Conservation (phyloP, 2,113 vertebrate species). For the Elgaria multicarinata region DNA sequence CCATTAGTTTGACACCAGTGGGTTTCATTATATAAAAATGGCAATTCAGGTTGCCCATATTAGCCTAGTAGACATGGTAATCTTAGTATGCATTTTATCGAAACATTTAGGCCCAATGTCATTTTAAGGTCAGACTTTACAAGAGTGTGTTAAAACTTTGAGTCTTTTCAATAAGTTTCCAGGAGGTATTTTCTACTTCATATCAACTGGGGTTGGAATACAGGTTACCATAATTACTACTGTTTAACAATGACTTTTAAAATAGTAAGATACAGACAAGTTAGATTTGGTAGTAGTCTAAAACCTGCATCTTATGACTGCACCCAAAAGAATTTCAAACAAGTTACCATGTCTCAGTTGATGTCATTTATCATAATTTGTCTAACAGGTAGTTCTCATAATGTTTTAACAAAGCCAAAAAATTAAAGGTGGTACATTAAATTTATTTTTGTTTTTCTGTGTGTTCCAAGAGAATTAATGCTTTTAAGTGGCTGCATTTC, state of each 20-base stretch:
- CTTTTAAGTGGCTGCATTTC: constrained; percentile 72
- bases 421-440: constrained; percentile 56
- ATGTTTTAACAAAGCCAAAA: constrained; percentile 62
- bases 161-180: not conserved
- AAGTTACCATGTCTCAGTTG: constrained; percentile 64
- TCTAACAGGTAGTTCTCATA: constrained; percentile 64
- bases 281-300: constrained; percentile 59
- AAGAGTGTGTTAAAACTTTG: constrained; percentile 22
- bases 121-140: constrained; percentile 45
- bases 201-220: not conserved
- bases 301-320: constrained; percentile 59
- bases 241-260: not conserved
- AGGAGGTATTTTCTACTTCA: not conserved
- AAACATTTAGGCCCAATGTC: constrained; percentile 51
- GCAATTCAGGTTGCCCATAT: not conserved
- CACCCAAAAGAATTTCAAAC: constrained; percentile 63
- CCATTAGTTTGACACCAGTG: not conserved
- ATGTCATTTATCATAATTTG: constrained; percentile 68
- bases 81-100: constrained; percentile 75
- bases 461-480: constrained; percentile 64
- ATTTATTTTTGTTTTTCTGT: constrained; percentile 72
- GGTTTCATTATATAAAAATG: not conserved
- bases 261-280: constrained; percentile 35
- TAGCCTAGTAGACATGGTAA: not conserved
- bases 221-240: not conserved